Evolutionary conservation across 2,113 vertebrate species (phyloP).

Genomic region (Anguilla japonica): DNA sequence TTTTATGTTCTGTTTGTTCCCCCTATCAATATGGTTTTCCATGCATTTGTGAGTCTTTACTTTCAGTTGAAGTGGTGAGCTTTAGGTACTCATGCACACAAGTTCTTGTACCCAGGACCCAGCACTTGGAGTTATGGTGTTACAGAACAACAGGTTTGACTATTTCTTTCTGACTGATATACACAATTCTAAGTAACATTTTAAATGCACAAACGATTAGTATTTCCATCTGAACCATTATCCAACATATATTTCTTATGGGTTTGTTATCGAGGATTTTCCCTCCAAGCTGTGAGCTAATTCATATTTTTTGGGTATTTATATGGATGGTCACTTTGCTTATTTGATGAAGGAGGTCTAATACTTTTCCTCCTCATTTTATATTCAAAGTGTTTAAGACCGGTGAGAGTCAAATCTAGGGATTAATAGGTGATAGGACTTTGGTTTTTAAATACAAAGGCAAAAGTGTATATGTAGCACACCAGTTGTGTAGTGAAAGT

Average conservation of each 20-base stretch:
- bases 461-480: slow-evolving; percentile 2
- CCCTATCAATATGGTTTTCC: not conserved
- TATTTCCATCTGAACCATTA: not conserved
- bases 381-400: slow-evolving; percentile 53
- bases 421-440: not conserved
- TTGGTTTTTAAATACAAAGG: slow-evolving; percentile 14
- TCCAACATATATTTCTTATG: too few relatives aligned
- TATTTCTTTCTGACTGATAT: not conserved
- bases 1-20: not conserved
- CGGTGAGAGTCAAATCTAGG: slow-evolving; percentile 54
- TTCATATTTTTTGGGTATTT: not conserved
- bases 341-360: not conserved
- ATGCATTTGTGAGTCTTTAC: not conserved
- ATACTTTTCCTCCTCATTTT: not conserved
- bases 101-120: not conserved
- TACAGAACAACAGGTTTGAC: not conserved
- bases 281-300: not conserved
- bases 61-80: not conserved
- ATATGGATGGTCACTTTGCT: not conserved
- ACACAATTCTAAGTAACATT: not conserved
- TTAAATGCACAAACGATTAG: not conserved
- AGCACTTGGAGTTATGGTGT: not conserved
- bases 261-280: not conserved
- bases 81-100: not conserved
- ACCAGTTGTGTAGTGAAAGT: not conserved